Percentiles rank a stretch among this genome's conserved stretches.
phyloP scores from a whole-genome alignment of 1,140 invertebrate genomes.

The Psilanteris sp. region DNA sequence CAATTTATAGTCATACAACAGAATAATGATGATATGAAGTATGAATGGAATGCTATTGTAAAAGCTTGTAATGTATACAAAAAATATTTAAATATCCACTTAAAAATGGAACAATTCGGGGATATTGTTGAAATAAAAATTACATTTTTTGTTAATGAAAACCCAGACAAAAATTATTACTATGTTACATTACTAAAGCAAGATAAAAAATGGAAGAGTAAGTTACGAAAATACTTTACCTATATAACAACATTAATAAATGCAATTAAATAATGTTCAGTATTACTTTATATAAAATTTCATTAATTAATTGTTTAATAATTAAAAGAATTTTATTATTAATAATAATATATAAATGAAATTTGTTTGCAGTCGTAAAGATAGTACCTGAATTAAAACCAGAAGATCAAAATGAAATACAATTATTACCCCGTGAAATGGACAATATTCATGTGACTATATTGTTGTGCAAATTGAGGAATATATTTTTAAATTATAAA shows the following conservation, averaged over 20 bases:
- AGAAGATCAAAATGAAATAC: neutral
- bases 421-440: neutral
- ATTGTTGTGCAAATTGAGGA: conserved; percentile 5
- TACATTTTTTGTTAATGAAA: conserved; percentile 67
- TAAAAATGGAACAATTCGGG: conserved; percentile 49
- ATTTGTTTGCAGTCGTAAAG: conserved; percentile 11
- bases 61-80: conserved; percentile 69
- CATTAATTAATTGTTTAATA: too few relatives aligned
- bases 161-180: conserved; percentile 65
- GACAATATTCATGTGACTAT: conserved; percentile 8
- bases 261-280: too few relatives aligned
- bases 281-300: too few relatives aligned
- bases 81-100: conserved; percentile 67
- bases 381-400: conserved; percentile 8
- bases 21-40: conserved; percentile 54
- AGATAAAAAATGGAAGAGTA: conserved; percentile 69
- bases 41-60: conserved; percentile 68
- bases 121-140: conserved; percentile 61
- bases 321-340: too few relatives aligned
- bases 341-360: neutral
- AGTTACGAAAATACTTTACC: neutral
- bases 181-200: conserved; percentile 59
- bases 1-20: conserved; percentile 17
- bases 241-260: too few relatives aligned
- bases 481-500: conserved; percentile 1